A percentile compares a stretch with the other conserved stretches of the same genome.
Evolutionary conservation across 2,797 vertebrate species (phyloP).

Genomic region (Thunnus albacares): DNA sequence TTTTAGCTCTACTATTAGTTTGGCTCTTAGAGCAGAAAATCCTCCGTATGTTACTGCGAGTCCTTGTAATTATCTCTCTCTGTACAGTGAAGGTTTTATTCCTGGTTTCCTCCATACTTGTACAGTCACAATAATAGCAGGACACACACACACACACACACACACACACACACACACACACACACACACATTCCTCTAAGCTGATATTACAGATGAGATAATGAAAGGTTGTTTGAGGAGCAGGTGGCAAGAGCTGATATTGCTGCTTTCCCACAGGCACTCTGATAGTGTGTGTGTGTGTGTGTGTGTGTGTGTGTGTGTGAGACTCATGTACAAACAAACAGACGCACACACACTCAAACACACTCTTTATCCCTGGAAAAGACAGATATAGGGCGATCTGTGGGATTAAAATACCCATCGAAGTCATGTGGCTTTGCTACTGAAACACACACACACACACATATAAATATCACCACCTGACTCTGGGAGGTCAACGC

Average conservation of each 20-base stretch:
- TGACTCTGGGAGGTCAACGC: conserved; percentile 24
- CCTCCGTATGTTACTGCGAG: not conserved
- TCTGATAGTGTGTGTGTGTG: conserved; percentile 17
- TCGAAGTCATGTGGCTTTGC: conserved; percentile 44
- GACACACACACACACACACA: conserved; percentile 10
- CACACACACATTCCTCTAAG: conserved; percentile 41
- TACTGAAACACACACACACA: conserved; percentile 24
- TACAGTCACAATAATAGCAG: conserved; percentile 10
- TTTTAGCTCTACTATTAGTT: no score
- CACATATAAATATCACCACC: conserved; percentile 17
- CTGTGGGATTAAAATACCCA: conserved; percentile 62
- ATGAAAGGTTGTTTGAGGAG: conserved; percentile 68
- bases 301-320: conserved; percentile 28
- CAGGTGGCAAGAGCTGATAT: conserved; percentile 71
- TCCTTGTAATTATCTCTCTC: conserved; percentile 6
- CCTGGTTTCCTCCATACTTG: not conserved
- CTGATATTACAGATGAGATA: conserved; percentile 73
- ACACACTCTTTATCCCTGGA: conserved; percentile 60
- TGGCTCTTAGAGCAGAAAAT: conserved; percentile 6
- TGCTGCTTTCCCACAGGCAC: conserved; percentile 39
- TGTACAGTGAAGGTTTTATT: conserved; percentile 11
- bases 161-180: conserved; percentile 25
- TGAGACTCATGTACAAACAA: not conserved
- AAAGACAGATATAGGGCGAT: conserved; percentile 56
- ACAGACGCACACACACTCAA: not conserved